Percentiles rank a stretch among this genome's conserved stretches.
Evolutionary conservation across 2,113 vertebrate species (phyloP).

Genomic region (Laticauda laticaudata): DNA sequence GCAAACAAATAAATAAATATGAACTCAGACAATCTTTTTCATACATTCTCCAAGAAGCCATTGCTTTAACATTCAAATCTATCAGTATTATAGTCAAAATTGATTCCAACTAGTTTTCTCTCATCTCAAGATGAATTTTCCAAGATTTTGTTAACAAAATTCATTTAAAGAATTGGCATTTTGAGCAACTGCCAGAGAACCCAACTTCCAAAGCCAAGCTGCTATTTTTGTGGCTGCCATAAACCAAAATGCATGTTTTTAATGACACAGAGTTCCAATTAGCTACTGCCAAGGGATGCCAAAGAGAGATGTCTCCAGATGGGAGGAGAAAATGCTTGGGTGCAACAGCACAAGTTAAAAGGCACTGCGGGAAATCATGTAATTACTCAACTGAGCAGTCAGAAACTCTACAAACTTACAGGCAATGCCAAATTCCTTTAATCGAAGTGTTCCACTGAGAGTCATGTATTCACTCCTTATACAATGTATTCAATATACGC

Average conservation of each 20-base stretch:
- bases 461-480: neutral
- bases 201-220: neutral
- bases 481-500: conserved; percentile 3
- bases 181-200: neutral
- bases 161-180: neutral
- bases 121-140: neutral
- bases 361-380: neutral
- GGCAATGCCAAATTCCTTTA: neutral
- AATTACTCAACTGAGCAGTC: neutral
- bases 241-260: neutral
- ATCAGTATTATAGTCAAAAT: neutral
- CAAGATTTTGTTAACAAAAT: neutral
- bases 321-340: conserved; percentile 2
- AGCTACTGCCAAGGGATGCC: neutral
- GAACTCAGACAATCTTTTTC: neutral
- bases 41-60: neutral
- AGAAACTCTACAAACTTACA: neutral
- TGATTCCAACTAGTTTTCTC: neutral
- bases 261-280: neutral
- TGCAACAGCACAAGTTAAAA: conserved; percentile 3
- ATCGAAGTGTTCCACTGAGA: neutral
- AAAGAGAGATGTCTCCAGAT: neutral
- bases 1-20: neutral
- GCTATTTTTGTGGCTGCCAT: neutral
- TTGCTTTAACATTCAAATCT: neutral